Conservation (phyloP, 2,797 vertebrate genomes). For the Chromobotia macracanthus region DNA sequence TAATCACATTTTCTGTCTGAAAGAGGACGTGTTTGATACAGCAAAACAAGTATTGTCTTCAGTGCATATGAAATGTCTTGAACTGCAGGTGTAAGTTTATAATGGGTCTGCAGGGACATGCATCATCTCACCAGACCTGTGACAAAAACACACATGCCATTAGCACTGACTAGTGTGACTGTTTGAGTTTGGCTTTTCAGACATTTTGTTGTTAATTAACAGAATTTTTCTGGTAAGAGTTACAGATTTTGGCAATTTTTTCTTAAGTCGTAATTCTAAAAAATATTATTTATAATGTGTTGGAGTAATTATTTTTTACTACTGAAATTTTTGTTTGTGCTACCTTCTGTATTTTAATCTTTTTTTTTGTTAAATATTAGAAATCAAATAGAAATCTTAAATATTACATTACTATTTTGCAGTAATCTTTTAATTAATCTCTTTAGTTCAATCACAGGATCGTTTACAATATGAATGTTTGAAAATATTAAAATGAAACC, state of each 20-base stretch:
- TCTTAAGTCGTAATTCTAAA: too few species aligned
- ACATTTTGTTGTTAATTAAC: slow-evolving; percentile 8
- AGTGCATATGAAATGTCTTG: slow-evolving; percentile 78
- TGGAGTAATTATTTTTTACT: too few species aligned
- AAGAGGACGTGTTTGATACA: slow-evolving; percentile 83
- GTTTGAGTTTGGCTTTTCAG: slow-evolving; percentile 30
- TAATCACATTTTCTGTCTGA: slow-evolving; percentile 69
- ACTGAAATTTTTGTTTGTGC: too few species aligned
- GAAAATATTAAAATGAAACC: too few species aligned
- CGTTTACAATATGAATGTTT: slow-evolving; percentile 12
- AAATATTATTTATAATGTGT: too few species aligned
- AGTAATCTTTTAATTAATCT: neutral
- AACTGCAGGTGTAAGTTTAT: slow-evolving; percentile 82
- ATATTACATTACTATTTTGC: neutral
- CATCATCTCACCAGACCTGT: slow-evolving; percentile 50
- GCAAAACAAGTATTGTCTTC: slow-evolving; percentile 76
- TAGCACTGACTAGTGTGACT: slow-evolving; percentile 30
- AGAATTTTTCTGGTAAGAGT: too few species aligned
- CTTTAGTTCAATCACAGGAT: slow-evolving; percentile 2
- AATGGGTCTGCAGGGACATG: slow-evolving; percentile 75
- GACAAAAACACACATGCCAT: slow-evolving; percentile 50
- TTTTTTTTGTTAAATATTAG: too few species aligned
- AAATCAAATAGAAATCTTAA: neutral
- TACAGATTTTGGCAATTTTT: too few species aligned
- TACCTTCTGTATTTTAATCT: too few species aligned